A percentile compares a stretch with the other conserved stretches of the same genome.
These are phyloP conservation scores for Sciurus carolinensis DNA, from an alignment of 2,797 vertebrate species.

Conservation along the genomic window DNA sequence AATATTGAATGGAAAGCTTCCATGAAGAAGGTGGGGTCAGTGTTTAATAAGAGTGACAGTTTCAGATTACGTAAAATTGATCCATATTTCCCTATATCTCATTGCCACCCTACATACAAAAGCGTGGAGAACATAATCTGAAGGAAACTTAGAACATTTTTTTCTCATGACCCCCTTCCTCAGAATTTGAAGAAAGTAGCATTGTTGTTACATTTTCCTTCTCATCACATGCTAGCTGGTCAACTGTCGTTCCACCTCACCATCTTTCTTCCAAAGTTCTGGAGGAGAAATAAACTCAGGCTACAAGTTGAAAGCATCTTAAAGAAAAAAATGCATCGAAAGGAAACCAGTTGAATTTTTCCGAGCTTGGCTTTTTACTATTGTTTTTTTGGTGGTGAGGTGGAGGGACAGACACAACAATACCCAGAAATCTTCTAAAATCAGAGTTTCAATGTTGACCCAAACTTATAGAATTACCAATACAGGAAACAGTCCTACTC, in stretches of 20 bases:
- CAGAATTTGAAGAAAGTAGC: background rate
- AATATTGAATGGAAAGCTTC: background rate
- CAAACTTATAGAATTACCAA: background rate
- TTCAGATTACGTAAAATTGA: background rate
- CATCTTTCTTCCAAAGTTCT: background rate
- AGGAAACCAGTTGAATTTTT: background rate
- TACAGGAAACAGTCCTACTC: background rate
- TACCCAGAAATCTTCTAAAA: background rate
- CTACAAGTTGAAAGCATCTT: background rate
- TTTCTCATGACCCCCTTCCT: background rate
- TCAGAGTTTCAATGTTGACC: background rate
- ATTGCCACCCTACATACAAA: background rate
- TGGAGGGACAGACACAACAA: background rate
- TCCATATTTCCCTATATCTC: background rate
- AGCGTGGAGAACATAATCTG: background rate
- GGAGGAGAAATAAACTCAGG: background rate
- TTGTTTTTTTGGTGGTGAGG: background rate
- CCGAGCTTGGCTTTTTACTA: background rate
- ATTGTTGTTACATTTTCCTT: background rate
- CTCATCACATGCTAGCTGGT: background rate
- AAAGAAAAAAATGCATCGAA: background rate
- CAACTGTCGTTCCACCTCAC: fast-evolving
- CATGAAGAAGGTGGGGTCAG: background rate
- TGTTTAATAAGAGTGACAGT: background rate
- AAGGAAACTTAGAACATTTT: background rate